Percentiles rank a stretch among this genome's conserved stretches.
phyloP scores from a whole-genome alignment of 2,888 invertebrate species.

The Scaeva pyrastri region DNA sequence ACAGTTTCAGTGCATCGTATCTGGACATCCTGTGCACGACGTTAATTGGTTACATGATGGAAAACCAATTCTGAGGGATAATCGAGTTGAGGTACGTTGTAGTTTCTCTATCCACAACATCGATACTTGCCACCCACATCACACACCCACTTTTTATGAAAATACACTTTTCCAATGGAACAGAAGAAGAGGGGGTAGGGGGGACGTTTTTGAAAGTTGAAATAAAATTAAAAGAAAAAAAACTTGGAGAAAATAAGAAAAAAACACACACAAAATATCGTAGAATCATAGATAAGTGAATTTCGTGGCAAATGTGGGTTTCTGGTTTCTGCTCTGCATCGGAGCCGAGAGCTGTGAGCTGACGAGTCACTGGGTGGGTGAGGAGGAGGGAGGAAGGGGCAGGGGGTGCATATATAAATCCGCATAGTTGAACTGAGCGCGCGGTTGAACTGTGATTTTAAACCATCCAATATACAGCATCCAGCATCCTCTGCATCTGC shows the following conservation, averaged over 20 bases:
- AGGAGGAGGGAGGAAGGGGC: neutral
- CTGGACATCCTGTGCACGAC: constrained; percentile 92
- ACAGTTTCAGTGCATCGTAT: constrained; percentile 93
- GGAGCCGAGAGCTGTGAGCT: neutral
- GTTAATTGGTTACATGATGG: constrained; percentile 93
- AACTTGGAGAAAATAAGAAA: constrained; percentile 2
- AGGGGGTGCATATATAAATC: constrained; percentile 1
- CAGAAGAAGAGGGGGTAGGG: too few species aligned
- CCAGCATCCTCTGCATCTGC: too few species aligned
- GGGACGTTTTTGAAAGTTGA: constrained; percentile 1
- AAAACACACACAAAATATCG: constrained; percentile 46
- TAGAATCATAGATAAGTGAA: constrained; percentile 57
- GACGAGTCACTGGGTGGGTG: too few species aligned
- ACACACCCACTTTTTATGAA: constrained; percentile 1
- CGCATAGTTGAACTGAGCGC: constrained; percentile 31
- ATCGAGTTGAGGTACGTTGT: constrained; percentile 85
- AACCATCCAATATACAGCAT: constrained; percentile 1
- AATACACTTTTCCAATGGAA: neutral
- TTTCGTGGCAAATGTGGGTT: constrained; percentile 52
- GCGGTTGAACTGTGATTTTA: constrained; percentile 52
- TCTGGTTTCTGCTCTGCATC: constrained; percentile 13
- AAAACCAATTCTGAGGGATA: constrained; percentile 86
- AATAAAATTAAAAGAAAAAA: constrained; percentile 16
- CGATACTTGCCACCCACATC: neutral
- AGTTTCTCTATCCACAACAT: neutral